Percentiles rank a stretch among this genome's conserved stretches.
Conservation (phyloP, 2,113 vertebrate genomes). For the Romanogobio albipinnatus region DNA sequence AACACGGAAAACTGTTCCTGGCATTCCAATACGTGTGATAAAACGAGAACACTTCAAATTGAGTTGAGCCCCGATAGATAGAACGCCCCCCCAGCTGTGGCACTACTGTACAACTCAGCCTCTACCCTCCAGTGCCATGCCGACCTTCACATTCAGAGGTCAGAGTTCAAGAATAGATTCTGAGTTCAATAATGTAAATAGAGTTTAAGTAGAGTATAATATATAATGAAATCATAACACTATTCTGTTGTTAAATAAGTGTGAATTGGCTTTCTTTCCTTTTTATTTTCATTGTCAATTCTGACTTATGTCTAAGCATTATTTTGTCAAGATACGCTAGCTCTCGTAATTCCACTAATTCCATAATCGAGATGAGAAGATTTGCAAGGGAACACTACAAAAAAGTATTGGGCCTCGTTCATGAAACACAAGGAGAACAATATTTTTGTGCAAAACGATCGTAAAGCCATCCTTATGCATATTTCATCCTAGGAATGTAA, state of each 20-base stretch:
- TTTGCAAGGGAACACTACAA: conserved; percentile 20
- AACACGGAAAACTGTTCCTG: not conserved
- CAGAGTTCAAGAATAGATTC: conserved; percentile 45
- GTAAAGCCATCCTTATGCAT: not conserved
- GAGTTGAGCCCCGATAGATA: not conserved
- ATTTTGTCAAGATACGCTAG: not conserved
- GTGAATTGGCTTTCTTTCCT: conserved; percentile 43
- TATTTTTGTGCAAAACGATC: not conserved
- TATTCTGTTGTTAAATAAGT: conserved; percentile 46
- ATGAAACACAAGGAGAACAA: not conserved
- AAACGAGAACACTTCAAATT: not conserved
- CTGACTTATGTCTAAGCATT: conserved; percentile 43
- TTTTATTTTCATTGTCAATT: conserved; percentile 32
- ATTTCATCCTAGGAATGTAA: not conserved
- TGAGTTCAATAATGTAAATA: conserved; percentile 77
- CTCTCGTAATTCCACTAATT: conserved; percentile 13
- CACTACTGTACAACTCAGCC: conserved; percentile 44
- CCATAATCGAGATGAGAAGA: not conserved
- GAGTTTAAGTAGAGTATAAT: conserved; percentile 80
- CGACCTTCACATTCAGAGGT: conserved; percentile 45
- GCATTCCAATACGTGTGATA: not conserved
- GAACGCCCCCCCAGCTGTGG: conserved; percentile 16
- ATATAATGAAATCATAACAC: conserved; percentile 75
- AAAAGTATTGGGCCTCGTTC: not conserved
- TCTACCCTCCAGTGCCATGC: conserved; percentile 47